Conservation (phyloP, 2,888 invertebrate species). For the Scelioninae gen. 2 region DNA sequence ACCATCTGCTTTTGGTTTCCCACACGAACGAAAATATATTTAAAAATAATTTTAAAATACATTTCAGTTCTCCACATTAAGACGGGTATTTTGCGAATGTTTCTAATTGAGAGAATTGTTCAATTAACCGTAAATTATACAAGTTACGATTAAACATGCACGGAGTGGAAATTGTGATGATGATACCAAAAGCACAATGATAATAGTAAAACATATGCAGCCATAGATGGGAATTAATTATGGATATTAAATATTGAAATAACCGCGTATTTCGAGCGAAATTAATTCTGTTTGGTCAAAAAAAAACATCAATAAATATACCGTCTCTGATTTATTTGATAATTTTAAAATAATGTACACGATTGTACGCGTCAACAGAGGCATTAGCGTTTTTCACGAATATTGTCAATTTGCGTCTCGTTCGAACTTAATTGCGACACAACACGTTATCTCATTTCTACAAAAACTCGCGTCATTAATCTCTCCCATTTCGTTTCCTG, state of each 20-base stretch:
- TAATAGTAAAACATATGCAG: too few species aligned
- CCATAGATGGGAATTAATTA: constrained; percentile 4
- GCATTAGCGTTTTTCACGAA: constrained; percentile 30
- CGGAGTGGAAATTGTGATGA: too few species aligned
- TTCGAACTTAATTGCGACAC: constrained; percentile 26
- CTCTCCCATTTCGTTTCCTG: too few species aligned
- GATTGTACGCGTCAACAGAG: constrained; percentile 16
- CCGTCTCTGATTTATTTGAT: constrained; percentile 32
- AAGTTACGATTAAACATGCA: too few species aligned
- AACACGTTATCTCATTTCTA: constrained; percentile 35
- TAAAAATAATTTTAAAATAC: too few species aligned
- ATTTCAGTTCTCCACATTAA: too few species aligned
- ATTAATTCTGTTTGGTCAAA: constrained; percentile 4
- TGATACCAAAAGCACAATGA: too few species aligned
- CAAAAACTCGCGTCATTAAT: constrained; percentile 17
- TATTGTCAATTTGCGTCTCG: constrained; percentile 9
- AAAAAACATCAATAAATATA: constrained; percentile 31
- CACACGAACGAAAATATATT: too few species aligned
- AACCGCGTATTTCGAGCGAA: constrained; percentile 11
- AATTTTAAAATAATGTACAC: constrained; percentile 29
- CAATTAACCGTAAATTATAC: too few species aligned
- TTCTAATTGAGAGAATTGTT: too few species aligned
- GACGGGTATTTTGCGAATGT: too few species aligned
- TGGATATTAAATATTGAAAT: constrained; percentile 4
- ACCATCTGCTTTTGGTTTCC: constrained; percentile 26